phyloP scores from a whole-genome alignment of 2,113 vertebrate species.

The Corydoras maculifer region DNA sequence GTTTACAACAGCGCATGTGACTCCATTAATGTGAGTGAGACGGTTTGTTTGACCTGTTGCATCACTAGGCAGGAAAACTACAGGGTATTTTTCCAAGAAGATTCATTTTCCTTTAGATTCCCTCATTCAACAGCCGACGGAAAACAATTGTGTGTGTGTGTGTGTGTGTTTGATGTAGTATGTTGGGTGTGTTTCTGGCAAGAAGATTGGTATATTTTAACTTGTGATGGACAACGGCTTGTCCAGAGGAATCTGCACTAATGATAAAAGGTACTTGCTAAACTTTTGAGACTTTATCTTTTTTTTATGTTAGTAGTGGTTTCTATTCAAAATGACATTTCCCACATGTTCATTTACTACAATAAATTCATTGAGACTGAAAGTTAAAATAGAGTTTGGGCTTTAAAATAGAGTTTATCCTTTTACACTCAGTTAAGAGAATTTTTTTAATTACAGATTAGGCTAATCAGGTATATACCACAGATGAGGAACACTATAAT shows the following conservation, averaged over 20 bases:
- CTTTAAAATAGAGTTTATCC: no score
- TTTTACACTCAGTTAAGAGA: no score
- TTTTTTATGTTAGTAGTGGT: no score
- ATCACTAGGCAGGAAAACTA: neutral
- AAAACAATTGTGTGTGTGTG: constrained; percentile 17
- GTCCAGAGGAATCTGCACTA: neutral
- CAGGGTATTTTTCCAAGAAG: neutral
- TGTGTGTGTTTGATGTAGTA: neutral
- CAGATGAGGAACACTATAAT: no score
- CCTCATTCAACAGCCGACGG: constrained; percentile 10
- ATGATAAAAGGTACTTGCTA: no score
- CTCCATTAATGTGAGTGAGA: neutral
- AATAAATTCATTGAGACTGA: no score
- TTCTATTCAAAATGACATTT: no score
- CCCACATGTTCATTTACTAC: no score
- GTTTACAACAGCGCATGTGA: neutral
- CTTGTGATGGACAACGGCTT: neutral
- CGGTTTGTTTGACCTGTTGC: neutral
- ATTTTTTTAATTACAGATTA: no score
- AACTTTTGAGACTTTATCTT: no score
- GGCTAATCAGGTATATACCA: no score
- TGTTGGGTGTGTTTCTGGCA: neutral
- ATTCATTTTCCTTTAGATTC: neutral
- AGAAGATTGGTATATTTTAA: neutral
- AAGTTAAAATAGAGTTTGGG: no score